These are phyloP conservation scores for Chaenogobius annularis DNA, from an alignment of 2,113 vertebrate species.

Conservation along the genomic window DNA sequence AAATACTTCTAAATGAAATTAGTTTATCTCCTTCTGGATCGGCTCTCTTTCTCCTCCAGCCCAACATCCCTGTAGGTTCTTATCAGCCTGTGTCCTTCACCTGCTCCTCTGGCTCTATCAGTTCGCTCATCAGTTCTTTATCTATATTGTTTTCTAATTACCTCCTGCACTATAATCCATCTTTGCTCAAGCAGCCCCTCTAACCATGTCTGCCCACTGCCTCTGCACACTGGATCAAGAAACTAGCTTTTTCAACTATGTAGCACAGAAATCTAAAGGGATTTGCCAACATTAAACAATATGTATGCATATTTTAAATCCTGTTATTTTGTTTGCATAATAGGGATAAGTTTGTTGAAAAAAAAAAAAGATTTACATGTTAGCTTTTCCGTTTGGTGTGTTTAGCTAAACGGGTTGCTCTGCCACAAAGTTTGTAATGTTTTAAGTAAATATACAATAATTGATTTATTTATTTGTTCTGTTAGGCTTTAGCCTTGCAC, in stretches of 20 bases:
- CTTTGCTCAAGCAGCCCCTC: constrained; percentile 13
- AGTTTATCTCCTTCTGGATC: background rate
- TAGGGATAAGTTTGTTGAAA: constrained; percentile 15
- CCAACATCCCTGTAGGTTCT: constrained; percentile 15
- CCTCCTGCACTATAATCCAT: constrained; percentile 32
- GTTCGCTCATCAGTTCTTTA: constrained; percentile 31
- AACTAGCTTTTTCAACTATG: background rate
- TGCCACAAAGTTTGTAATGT: constrained; percentile 25
- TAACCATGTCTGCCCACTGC: constrained; percentile 5
- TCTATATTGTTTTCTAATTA: constrained; percentile 39
- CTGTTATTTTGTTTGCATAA: constrained; percentile 21
- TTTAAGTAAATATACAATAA: background rate
- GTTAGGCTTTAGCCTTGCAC: too few species aligned
- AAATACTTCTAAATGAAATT: background rate
- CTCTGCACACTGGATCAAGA: background rate
- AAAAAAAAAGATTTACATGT: constrained; percentile 30
- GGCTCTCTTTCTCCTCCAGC: background rate
- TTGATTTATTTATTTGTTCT: too few species aligned
- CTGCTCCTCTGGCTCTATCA: constrained; percentile 22
- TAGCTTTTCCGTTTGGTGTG: constrained; percentile 15
- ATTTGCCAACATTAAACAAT: background rate
- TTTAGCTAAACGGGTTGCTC: constrained; percentile 18
- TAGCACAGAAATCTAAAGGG: background rate
- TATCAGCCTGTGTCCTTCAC: constrained; percentile 22
- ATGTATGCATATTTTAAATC: constrained; percentile 1